Conservation (phyloP, 2,888 invertebrate species). For the Lochmaea crataegi region DNA sequence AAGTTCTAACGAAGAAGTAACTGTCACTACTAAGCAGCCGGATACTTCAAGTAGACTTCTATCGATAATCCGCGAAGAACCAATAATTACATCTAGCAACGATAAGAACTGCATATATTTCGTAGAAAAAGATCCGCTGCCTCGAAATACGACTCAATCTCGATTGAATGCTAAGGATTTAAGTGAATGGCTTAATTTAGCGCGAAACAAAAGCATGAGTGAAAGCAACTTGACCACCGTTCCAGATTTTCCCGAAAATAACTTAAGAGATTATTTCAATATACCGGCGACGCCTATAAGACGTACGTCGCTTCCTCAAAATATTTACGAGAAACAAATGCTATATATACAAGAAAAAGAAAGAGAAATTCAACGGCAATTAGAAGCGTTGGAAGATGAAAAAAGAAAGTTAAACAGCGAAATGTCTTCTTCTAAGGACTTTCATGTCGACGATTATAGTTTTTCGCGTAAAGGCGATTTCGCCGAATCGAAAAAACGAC, state of each 20-base stretch:
- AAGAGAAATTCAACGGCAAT: slow-evolving; percentile 75
- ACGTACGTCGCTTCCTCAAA: slow-evolving; percentile 74
- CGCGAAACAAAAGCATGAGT: slow-evolving; percentile 60
- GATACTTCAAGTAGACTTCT: slow-evolving; percentile 69
- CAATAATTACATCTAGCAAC: slow-evolving; percentile 27
- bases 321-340: slow-evolving; percentile 73
- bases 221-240: slow-evolving; percentile 51
- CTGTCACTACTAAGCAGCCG: slow-evolving; percentile 34
- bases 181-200: slow-evolving; percentile 68
- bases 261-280: slow-evolving; percentile 46
- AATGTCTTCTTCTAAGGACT: slow-evolving; percentile 64
- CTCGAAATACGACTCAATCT: slow-evolving; percentile 46
- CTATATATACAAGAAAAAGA: slow-evolving; percentile 76
- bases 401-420: slow-evolving; percentile 62
- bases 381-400: slow-evolving; percentile 72
- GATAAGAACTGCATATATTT: slow-evolving; percentile 44
- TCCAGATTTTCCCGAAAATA: slow-evolving; percentile 49
- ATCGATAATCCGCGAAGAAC: slow-evolving; percentile 71
- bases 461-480: slow-evolving; percentile 67
- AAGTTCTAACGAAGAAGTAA: slow-evolving; percentile 52
- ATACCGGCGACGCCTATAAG: slow-evolving; percentile 49
- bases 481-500: slow-evolving; percentile 56
- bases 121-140: slow-evolving; percentile 44
- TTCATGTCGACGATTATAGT: slow-evolving; percentile 65
- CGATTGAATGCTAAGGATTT: slow-evolving; percentile 62